A percentile compares a stretch with the other conserved stretches of the same genome.
Conservation (phyloP, 1,140 invertebrate genomes). For the Heliconius congener region DNA sequence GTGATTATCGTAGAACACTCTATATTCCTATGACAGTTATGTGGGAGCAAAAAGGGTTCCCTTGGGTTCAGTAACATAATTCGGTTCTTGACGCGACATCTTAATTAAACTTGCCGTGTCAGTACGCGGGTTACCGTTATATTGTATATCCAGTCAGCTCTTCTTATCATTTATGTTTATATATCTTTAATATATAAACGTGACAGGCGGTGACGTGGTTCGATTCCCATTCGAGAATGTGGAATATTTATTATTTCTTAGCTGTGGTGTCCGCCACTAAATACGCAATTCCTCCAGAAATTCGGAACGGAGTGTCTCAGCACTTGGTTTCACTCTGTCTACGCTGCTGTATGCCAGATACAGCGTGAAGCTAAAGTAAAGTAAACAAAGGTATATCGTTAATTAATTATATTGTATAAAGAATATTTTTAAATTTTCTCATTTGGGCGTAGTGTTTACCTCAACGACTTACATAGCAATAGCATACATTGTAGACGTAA, state of each 20-base stretch:
- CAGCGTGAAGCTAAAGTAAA: no score
- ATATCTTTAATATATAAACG: neutral
- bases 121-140: slow-evolving; percentile 37
- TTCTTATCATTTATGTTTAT: neutral
- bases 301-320: no score
- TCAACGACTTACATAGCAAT: neutral
- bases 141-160: slow-evolving; percentile 19
- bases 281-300: no score
- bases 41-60: slow-evolving; percentile 43
- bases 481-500: no score
- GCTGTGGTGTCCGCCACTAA: no score
- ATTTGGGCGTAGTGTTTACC: neutral
- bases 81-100: slow-evolving; percentile 57
- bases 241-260: neutral
- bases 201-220: no score
- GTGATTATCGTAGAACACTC: neutral
- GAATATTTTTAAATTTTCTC: no score
- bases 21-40: slow-evolving; percentile 38
- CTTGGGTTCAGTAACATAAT: slow-evolving; percentile 53
- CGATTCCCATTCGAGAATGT: no score
- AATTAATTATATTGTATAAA: no score
- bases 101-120: slow-evolving; percentile 62
- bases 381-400: no score
- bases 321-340: no score
- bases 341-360: no score